Evolutionary conservation across 2,888 invertebrate genomes (phyloP), one percentile per base, ranked within the genome.

Genomic region (Hirtodrosophila histrioides): DNA sequence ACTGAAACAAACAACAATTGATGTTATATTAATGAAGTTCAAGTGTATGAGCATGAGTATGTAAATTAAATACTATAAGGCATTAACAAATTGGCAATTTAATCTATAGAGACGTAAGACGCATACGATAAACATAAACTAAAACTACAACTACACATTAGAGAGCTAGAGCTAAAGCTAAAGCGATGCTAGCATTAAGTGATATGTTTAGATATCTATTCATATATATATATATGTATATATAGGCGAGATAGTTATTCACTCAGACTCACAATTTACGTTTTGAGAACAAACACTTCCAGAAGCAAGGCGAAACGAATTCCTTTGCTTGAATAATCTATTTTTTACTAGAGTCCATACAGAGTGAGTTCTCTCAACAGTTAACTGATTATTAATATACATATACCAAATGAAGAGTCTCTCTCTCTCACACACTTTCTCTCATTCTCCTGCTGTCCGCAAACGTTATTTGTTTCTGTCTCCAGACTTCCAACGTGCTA

Each of bases 61-160:
- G 77, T 80, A 60, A 78, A 85, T 69, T 64, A 62, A 87, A 48
- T 48, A 55, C 17, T 74, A 71, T 78, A 71, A 67, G 61, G 49
- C 63, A 76, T 81, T 49, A 58, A 31, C 58, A 60, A 69, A 85
- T 78, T 73, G 82, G 57, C 82, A 64, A 45, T 5, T 33, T 84
- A 80, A 76, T 62, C 77, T 40, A 48, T 72, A 84, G 58, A 55
- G 50, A 40, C 31, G 40, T 63, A 68, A 69, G 75, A 31, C 24
- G 56, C 64, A 55, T 60, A 78, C 82, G 73, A 81, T 78, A 79
- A 62, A 33, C 33, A 41, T 65, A 53, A n/a, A 40, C 49, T 43
- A 45, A 53, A n/a, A 40, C 49, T 43, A 45, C 23, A 45, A n/a
- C 51, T 40, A 51, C 6, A 61, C 45, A 40, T 17, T 40, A 48